Conservation (phyloP, 1,140 invertebrate genomes). For the Pachyrhynchus sulphureomaculatus region DNA sequence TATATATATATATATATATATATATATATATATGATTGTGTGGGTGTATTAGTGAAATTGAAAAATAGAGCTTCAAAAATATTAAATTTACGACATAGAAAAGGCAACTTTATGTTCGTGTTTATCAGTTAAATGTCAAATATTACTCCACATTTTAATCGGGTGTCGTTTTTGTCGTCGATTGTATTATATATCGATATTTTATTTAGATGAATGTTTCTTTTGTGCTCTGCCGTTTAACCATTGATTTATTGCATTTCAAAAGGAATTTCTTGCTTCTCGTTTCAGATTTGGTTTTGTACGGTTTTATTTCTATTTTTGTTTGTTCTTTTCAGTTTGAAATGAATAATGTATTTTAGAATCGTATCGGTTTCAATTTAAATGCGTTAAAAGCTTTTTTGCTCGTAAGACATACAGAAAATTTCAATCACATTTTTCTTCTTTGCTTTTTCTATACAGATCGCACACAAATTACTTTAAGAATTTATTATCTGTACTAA, state of each 20-base stretch:
- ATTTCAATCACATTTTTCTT: no score
- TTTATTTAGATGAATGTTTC: conserved; percentile 23
- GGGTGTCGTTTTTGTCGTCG: background rate
- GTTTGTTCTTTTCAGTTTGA: no score
- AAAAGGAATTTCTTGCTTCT: background rate
- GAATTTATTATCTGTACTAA: no score
- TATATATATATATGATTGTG: no score
- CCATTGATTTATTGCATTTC: conserved; percentile 17
- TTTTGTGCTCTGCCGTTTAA: background rate
- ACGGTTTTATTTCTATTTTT: background rate
- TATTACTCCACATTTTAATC: background rate
- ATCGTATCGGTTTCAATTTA: background rate
- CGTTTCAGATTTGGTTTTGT: background rate
- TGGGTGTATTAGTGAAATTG: no score
- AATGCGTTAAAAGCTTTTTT: background rate
- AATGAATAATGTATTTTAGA: no score
- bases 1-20: no score
- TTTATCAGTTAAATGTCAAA: conserved; percentile 5
- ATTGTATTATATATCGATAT: conserved; percentile 4
- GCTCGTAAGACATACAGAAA: no score
- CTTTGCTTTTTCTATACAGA: no score
- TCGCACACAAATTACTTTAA: no score
- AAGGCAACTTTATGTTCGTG: background rate
- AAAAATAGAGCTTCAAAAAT: no score
- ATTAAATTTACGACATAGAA: no score